Percentiles rank a stretch among this genome's conserved stretches.
These are phyloP conservation scores for Drosophila mojavensis DNA, from an alignment of 1,140 invertebrate species.

Conservation along the genomic window DNA sequence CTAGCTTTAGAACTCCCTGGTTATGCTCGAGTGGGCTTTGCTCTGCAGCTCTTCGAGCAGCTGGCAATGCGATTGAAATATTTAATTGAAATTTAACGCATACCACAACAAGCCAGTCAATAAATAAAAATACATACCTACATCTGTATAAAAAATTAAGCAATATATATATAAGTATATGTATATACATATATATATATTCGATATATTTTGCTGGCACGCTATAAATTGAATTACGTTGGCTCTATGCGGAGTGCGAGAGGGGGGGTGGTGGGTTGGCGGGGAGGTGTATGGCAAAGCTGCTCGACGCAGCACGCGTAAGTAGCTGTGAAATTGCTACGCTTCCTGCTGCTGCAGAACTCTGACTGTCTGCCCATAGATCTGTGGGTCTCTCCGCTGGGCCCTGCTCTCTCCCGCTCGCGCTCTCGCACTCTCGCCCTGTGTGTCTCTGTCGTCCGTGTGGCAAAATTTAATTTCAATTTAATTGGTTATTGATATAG, in stretches of 20 bases:
- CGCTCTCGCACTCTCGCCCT: conserved; percentile 4
- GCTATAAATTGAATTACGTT: conserved; percentile 75
- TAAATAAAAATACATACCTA: conserved; percentile 63
- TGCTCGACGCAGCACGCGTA: conserved; percentile 59
- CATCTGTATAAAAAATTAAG: conserved; percentile 43
- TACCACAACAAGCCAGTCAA: conserved; percentile 68
- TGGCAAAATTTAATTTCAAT: conserved; percentile 79
- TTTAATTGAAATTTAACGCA: conserved; percentile 82
- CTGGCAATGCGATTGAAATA: conserved; percentile 69
- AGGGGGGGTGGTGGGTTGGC: background rate
- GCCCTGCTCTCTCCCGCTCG: conserved; percentile 4
- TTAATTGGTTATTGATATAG: conserved; percentile 81
- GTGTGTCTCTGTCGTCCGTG: conserved; percentile 24
- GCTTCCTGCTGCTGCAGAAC: conserved; percentile 36
- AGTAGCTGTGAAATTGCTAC: conserved; percentile 73
- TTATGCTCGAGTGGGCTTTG: conserved; percentile 37
- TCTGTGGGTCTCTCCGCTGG: conserved; percentile 17
- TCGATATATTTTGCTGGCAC: conserved; percentile 61
- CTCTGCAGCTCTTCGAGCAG: conserved; percentile 22
- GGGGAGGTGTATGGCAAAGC: conserved; percentile 45
- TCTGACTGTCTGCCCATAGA: conserved; percentile 20
- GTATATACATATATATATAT: conserved; percentile 42
- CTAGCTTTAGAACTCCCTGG: background rate
- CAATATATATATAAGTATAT: conserved; percentile 17
- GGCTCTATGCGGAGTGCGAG: background rate